Evolutionary conservation across 1,140 invertebrate species (phyloP), one percentile per base, ranked within the genome.

Genomic region (Mylabris phalerata): DNA sequence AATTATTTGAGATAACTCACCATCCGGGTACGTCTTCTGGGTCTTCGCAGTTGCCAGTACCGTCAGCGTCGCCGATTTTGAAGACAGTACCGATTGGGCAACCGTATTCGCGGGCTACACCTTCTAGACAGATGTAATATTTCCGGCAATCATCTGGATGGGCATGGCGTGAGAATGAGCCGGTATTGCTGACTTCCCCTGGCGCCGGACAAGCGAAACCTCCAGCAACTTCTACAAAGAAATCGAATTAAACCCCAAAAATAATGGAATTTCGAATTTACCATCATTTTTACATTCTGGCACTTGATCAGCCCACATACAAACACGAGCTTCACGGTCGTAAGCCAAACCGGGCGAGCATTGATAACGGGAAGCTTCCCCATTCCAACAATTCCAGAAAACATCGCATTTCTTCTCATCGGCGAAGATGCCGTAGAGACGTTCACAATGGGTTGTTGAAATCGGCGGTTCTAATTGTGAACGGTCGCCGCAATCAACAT

Each of bases 321-420:
- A 95, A 45, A 95, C 92, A 57, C 92, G 84, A 41, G 92, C 86
- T 74, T 92, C 90, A 59, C 90, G 84, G 78, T 95, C 92, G 77
- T 95, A 96, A 62, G 93, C 93, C 4, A 96, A 78, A 68, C 93
- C 93, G 64, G 93, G 92, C 66, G 92, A 92, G 79, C 93, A 96
- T 73, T 94, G 90, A 73, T 95, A 96, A 64, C 89, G 84, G 66
- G 89, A 93, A 6, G 92, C 86, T 75, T 95, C 92, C 41, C 93
- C 93, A 76, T 93, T 93, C 92, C 93, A 95, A 76, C 93, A 96
- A 74, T 93, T 94, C 89, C 92, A 95, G 86, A 95, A 96, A 1
- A 90, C 88, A 73, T 93, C 89, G 75, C 93, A 95, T 75, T 94
- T 92, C 60, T 80, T 77, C 19, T 88, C 87, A 72, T 95, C 92